phyloP scores from a whole-genome alignment of 2,113 vertebrate genomes.

The Alexandromys fortis region DNA sequence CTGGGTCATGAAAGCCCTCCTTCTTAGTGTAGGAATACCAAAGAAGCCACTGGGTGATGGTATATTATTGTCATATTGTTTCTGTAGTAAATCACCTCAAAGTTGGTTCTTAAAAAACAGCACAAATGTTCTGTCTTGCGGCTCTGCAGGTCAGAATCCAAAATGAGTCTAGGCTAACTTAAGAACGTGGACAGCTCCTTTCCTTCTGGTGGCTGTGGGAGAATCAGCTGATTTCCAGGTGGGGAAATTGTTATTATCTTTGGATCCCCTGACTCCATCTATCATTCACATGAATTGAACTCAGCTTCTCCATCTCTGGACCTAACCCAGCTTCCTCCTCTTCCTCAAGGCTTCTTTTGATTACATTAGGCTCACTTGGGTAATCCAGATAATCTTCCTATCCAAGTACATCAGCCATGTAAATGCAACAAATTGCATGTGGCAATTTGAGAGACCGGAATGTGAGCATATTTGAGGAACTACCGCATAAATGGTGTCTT shows the following conservation, averaged over 20 bases:
- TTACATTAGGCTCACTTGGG: neutral
- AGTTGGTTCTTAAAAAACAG: neutral
- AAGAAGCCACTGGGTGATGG: neutral
- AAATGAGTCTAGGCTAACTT: neutral
- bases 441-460: neutral
- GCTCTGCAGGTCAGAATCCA: neutral
- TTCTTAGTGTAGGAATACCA: neutral
- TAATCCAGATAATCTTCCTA: slow-evolving; percentile 6
- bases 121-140: neutral
- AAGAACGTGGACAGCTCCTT: neutral
- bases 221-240: neutral
- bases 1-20: neutral
- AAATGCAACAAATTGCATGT: neutral
- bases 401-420: neutral
- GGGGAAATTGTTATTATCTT: neutral
- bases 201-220: neutral
- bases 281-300: neutral
- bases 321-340: neutral
- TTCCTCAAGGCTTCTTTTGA: neutral
- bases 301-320: neutral
- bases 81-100: neutral
- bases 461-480: neutral
- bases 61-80: neutral
- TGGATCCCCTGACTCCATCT: neutral
- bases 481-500: neutral